These are phyloP conservation scores for Thunnus maccoyii DNA, from an alignment of 2,113 vertebrate species.

Conservation along the genomic window DNA sequence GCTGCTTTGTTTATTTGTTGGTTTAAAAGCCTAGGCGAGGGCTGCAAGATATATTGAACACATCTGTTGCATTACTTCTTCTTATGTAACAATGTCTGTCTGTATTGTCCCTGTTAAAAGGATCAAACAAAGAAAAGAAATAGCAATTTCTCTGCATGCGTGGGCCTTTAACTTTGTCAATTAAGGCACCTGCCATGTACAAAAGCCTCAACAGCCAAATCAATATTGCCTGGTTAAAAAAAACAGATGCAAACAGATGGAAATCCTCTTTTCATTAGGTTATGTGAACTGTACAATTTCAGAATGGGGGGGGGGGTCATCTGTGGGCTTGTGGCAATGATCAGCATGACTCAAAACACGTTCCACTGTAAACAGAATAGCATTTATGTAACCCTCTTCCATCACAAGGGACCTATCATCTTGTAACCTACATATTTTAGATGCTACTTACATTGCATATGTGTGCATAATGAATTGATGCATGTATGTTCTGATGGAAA, in stretches of 20 bases:
- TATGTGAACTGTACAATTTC: conserved; percentile 26
- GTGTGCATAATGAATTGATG: background rate
- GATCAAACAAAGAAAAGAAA: background rate
- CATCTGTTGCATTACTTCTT: background rate
- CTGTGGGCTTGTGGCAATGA: conserved; percentile 19
- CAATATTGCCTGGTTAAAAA: conserved; percentile 1
- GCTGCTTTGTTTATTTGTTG: background rate
- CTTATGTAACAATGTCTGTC: too few species aligned
- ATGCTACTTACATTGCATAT: background rate
- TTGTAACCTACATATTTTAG: background rate
- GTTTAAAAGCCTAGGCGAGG: too few species aligned
- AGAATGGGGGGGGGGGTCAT: background rate
- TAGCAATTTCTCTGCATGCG: rapidly evolving
- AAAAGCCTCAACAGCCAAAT: background rate
- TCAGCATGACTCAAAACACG: conserved; percentile 9
- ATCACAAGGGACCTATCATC: background rate
- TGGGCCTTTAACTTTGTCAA: background rate
- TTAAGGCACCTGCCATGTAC: background rate
- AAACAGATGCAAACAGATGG: conserved; percentile 58
- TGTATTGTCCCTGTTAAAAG: background rate
- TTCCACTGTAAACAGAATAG: conserved; percentile 1
- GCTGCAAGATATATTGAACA: background rate
- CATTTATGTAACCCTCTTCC: background rate
- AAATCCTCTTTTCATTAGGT: conserved; percentile 39
- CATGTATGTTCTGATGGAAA: background rate